Conservation (phyloP, 2,888 invertebrate genomes). For the Dryococelus australis region DNA sequence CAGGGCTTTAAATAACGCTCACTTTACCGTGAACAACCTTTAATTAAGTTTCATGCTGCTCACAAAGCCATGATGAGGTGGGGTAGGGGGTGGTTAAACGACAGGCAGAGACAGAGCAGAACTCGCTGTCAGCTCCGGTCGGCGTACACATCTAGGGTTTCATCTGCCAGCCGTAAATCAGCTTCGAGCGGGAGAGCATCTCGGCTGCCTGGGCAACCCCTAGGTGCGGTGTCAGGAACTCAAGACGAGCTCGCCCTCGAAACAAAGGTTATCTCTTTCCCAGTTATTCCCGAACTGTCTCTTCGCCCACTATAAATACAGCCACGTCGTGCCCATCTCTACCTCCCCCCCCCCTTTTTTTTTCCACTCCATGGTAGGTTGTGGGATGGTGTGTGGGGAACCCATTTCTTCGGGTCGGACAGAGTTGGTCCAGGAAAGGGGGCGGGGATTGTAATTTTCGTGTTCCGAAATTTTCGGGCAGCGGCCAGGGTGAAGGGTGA, state of each 20-base stretch:
- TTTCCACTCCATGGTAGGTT: not conserved
- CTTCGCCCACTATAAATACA: not conserved
- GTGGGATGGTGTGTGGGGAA: not conserved
- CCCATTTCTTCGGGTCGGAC: not conserved
- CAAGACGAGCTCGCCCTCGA: not conserved
- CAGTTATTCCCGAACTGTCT: slow-evolving; percentile 16
- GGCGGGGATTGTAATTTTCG: slow-evolving; percentile 16
- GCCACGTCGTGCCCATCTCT: not conserved
- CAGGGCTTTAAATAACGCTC: too few species aligned
- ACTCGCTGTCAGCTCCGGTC: too few species aligned
- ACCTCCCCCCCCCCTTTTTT: not conserved
- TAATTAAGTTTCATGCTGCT: too few species aligned
- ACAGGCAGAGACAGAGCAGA: too few species aligned
- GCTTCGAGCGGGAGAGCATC: not conserved
- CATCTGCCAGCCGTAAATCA: not conserved
- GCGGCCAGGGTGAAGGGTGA: not conserved
- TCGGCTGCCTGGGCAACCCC: not conserved
- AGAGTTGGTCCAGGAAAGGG: not conserved
- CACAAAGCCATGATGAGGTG: too few species aligned
- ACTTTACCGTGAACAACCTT: too few species aligned
- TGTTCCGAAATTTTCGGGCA: not conserved
- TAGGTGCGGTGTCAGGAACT: not conserved
- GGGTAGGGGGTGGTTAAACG: too few species aligned
- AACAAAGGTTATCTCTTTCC: slow-evolving; percentile 3
- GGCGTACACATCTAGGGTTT: not conserved